Evolutionary conservation across 2,797 vertebrate genomes (phyloP), one percentile per base, ranked within the genome.

Genomic region (Protonibea diacanthus): DNA sequence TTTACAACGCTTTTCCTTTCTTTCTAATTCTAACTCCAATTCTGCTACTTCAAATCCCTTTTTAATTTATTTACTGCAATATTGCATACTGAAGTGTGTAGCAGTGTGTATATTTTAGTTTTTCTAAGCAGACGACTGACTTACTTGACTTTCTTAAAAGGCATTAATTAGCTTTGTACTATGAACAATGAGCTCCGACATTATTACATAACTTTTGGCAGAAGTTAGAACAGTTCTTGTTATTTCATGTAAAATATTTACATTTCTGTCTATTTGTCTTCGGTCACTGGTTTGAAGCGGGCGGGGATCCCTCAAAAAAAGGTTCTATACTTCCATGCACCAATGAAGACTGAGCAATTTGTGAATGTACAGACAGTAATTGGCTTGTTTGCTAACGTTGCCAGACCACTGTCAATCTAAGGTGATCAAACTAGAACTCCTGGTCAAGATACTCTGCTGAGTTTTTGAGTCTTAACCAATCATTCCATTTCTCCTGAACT

Each of bases 41-140:
- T 56, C 14, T 45, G 7, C 40, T 0, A 33, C 21, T 15, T 67
- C 59, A 6, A 49, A 56, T 51, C 2, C 38, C 3, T 23, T 33
- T 13, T 15, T 23, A 33, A 55, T 72, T 62, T 42, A 40, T 13
- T 23, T 18, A 12, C 20, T 59, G 2, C 29, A 29, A 6, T 29
- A 29, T 1, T 20, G 27, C 20, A 33, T 57, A 49, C 70, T 60
- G 47, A 55, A 66, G 18, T 51, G 3, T 6, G 18, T 29, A 23
- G 53, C 48, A 29, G n/a, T 40, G 15, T 23, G 25, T 48, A 48
- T 17, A 55, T 40, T 56, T 58, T 49, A 44, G 18, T 57, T 57
- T 63, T 44, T 38, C 25, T 61, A 27, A 73, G 61, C 47, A 57
- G 11, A 73, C 42, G 18, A 21, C 38, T 57, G 53, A 62, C 57